These are phyloP conservation scores for Pterostichus niger DNA, from an alignment of 2,888 invertebrate genomes.

Conservation along the genomic window DNA sequence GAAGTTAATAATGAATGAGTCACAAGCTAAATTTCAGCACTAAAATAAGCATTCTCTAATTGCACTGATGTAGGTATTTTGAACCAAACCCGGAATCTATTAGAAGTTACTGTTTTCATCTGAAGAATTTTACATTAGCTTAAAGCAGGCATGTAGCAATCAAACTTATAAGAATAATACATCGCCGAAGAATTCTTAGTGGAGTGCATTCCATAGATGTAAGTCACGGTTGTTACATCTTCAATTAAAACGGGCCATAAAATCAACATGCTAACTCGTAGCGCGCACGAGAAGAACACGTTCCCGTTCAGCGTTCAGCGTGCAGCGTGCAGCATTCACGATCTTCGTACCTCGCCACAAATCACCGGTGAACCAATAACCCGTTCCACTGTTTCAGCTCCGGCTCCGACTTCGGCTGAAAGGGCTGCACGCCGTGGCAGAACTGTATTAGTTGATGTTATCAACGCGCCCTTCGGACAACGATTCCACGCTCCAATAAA, in stretches of 20 bases:
- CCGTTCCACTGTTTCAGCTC: constrained; percentile 4
- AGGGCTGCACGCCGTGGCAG: not conserved
- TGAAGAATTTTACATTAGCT: no score
- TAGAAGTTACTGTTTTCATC: no score
- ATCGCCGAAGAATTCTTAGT: not conserved
- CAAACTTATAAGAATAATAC: not conserved
- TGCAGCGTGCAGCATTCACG: not conserved
- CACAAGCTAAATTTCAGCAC: no score
- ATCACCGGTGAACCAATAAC: constrained; percentile 34
- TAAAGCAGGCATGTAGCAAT: no score
- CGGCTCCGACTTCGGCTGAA: not conserved
- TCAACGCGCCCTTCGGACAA: constrained; percentile 43
- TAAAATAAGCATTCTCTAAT: no score
- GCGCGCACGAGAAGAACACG: not conserved
- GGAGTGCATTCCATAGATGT: constrained; percentile 8
- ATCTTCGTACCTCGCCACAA: constrained; percentile 1
- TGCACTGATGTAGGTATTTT: no score
- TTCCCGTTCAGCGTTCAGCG: not conserved
- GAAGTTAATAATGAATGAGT: no score
- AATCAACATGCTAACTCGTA: constrained; percentile 39
- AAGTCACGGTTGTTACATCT: constrained; percentile 33
- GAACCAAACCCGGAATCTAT: no score
- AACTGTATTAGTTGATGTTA: constrained; percentile 40
- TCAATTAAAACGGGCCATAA: constrained; percentile 50
- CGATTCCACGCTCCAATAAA: constrained; percentile 57